phyloP scores from a whole-genome alignment of 37 sponge, comb jelly and placozoan species.

The Petrosia ficiformis region DNA sequence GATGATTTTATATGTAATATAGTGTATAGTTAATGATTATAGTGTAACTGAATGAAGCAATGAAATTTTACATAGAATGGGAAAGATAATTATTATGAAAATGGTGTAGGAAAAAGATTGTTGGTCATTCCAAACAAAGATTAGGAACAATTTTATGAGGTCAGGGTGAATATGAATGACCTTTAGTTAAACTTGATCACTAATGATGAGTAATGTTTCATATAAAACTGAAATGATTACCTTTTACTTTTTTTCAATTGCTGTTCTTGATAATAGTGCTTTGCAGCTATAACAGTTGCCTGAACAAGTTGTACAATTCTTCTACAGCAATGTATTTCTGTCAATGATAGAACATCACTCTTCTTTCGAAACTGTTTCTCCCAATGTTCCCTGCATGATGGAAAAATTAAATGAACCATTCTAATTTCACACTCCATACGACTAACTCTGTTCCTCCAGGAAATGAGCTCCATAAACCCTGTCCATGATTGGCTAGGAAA shows the following conservation, averaged over 20 bases:
- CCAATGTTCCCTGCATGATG: constrained; percentile 68
- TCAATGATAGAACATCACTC: constrained; percentile 50
- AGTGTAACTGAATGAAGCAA: too few species aligned
- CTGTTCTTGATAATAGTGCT: constrained; percentile 31
- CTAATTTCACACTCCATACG: too few species aligned
- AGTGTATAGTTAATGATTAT: too few species aligned
- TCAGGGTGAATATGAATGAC: too few species aligned
- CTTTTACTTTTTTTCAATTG: background rate
- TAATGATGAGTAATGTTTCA: background rate
- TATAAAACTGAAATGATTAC: background rate
- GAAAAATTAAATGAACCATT: too few species aligned
- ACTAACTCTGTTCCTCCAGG: constrained; percentile 39
- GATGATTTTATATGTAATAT: too few species aligned
- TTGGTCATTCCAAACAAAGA: too few species aligned
- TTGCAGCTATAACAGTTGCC: constrained; percentile 23
- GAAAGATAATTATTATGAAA: too few species aligned
- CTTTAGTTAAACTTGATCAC: too few species aligned
- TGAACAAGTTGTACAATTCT: constrained; percentile 45
- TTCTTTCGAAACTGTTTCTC: constrained; percentile 58
- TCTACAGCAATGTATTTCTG: constrained; percentile 72
- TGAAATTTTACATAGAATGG: too few species aligned
- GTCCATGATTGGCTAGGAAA: constrained; percentile 43
- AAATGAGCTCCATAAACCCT: constrained; percentile 60
- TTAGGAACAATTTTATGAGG: too few species aligned
- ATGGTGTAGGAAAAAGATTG: too few species aligned